These are phyloP conservation scores for Bubalus kerabau DNA, from an alignment of 2,113 vertebrate species.

Conservation along the genomic window DNA sequence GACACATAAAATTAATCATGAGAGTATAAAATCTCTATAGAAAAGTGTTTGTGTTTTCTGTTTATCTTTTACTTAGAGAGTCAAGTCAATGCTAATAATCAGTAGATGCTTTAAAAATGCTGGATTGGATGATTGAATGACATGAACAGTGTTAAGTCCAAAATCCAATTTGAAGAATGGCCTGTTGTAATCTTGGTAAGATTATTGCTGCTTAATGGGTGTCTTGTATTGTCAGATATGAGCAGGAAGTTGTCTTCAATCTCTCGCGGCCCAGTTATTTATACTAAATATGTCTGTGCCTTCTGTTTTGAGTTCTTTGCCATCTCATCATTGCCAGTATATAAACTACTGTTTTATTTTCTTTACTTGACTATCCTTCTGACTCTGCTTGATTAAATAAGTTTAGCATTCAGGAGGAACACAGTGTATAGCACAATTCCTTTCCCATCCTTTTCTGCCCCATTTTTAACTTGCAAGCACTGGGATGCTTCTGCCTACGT, in stretches of 20 bases:
- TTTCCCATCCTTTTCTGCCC: neutral
- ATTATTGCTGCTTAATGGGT: neutral
- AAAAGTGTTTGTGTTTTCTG: neutral
- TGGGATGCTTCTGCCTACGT: neutral
- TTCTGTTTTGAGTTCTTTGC: slow-evolving; percentile 18
- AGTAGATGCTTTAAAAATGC: neutral
- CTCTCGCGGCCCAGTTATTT: neutral
- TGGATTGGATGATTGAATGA: neutral
- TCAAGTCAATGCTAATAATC: neutral
- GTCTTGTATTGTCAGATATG: neutral
- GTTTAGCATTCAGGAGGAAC: neutral
- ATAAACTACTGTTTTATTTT: neutral
- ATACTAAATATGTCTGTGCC: neutral
- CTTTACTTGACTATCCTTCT: neutral
- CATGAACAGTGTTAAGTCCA: neutral
- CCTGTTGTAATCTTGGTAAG: slow-evolving; percentile 15
- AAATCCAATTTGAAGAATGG: neutral
- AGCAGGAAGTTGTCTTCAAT: slow-evolving; percentile 10
- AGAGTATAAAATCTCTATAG: neutral
- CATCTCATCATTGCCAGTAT: neutral
- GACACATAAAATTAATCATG: neutral
- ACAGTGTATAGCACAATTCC: neutral
- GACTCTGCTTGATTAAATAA: neutral
- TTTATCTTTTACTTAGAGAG: neutral
- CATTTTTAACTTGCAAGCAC: neutral